Percentiles rank a stretch among this genome's conserved stretches.
Conservation (phyloP, 2,888 invertebrate species). For the Schizaphis graminum region DNA sequence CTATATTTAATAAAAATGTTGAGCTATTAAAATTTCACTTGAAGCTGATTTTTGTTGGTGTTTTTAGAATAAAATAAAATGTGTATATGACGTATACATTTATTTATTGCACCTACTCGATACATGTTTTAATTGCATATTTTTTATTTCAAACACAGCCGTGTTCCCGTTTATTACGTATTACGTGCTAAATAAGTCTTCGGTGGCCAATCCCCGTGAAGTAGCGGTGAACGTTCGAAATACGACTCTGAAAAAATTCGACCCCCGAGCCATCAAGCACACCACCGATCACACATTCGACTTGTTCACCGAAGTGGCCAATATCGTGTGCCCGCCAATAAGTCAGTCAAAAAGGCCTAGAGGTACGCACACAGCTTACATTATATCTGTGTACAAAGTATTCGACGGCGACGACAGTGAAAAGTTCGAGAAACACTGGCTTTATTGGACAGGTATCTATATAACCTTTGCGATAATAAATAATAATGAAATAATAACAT, state of each 20-base stretch:
- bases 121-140: background rate
- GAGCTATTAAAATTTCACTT: background rate
- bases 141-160: conserved; percentile 74
- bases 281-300: conserved; percentile 90
- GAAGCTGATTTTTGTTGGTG: background rate
- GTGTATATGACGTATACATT: background rate
- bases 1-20: background rate
- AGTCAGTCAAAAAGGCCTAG: conserved; percentile 85
- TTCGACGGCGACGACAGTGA: conserved; percentile 95
- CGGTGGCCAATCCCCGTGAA: conserved; percentile 86
- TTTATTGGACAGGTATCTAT: conserved; percentile 85
- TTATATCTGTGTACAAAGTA: conserved; percentile 93
- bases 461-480: background rate
- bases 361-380: conserved; percentile 87
- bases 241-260: conserved; percentile 87
- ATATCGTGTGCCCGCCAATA: conserved; percentile 89
- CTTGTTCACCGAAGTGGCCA: conserved; percentile 90
- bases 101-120: background rate
- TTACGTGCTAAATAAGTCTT: conserved; percentile 88
- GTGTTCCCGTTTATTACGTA: conserved; percentile 94
- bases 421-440: conserved; percentile 93
- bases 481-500: background rate
- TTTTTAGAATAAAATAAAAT: background rate
- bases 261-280: conserved; percentile 84
- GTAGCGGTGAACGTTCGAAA: conserved; percentile 89